A percentile compares a stretch with the other conserved stretches of the same genome.
Conservation (phyloP, 1,140 invertebrate genomes). For the Saxidomus purpurata region DNA sequence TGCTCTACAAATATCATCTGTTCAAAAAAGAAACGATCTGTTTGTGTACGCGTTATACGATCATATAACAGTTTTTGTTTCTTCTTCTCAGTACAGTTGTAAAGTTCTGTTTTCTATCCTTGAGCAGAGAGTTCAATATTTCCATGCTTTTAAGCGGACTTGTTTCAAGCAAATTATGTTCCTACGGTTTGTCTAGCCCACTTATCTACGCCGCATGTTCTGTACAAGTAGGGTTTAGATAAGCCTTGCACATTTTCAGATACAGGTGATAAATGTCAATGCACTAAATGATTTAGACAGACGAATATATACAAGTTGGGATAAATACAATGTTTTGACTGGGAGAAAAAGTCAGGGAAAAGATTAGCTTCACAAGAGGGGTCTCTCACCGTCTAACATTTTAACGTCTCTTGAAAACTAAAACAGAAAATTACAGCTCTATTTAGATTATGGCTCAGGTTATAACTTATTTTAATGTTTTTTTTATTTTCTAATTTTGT, state of each 20-base stretch:
- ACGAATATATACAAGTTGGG: constrained; percentile 22
- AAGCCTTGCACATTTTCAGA: constrained; percentile 11
- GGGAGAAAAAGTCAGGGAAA: background rate
- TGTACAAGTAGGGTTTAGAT: constrained; percentile 19
- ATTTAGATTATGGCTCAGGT: background rate
- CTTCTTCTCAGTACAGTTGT: too few species aligned
- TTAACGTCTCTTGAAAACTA: background rate
- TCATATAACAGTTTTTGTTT: too few species aligned
- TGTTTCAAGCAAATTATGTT: background rate
- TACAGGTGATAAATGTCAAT: constrained; percentile 34
- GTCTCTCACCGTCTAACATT: background rate
- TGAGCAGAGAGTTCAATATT: background rate
- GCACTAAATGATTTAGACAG: constrained; percentile 24
- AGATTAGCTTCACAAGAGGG: constrained; percentile 9
- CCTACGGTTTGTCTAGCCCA: background rate
- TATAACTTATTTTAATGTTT: background rate
- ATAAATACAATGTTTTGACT: constrained; percentile 46
- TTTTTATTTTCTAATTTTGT: background rate
- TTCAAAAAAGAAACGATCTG: too few species aligned
- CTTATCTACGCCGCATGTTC: background rate
- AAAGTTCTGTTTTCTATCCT: background rate
- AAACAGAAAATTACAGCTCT: background rate
- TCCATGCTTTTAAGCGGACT: constrained; percentile 14
- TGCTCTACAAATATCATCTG: too few species aligned
- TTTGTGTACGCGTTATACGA: too few species aligned